Evolutionary conservation across 1,140 invertebrate species (phyloP), one percentile per base, ranked within the genome.

Genomic region (Maniola jurtina): DNA sequence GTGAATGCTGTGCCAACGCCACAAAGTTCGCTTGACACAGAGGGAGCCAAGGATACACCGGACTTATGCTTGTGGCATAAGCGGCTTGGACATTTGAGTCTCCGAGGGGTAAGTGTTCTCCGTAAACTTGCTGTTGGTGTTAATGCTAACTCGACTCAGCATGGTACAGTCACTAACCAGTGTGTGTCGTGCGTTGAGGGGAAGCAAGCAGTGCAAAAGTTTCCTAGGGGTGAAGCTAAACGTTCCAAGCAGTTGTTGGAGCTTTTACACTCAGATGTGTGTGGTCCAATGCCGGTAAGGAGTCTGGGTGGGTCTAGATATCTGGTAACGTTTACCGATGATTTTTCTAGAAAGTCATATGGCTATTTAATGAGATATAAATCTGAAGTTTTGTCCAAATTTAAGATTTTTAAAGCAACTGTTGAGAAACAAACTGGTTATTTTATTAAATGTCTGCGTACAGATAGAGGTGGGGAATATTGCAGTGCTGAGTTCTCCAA

Each of bases 41-140:
- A 76, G 34, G 0, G 14, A 40, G 74, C 73, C 45, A 73, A 70
- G 60, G 3, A 79, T 74, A 68, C 77, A 81, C 70, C 16, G 61
- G 58, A 10, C n/a, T 48, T 61, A 48, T 25, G 25, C 42, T 34
- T 58, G 15, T 58, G 54, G 57, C 57, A 60, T 47, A 40, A 61
- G n/a, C 9, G 40, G 11, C 47, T 61, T 40, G 59, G 13, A 38
- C 55, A 57, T 40, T 40, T 57, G 10, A 57, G 38, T 15, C 48
- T 61, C 25, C 25, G 25, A 25, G 25, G 25, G 25, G 25, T 25
- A 25, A 25, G 25, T 25, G 25, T 25, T 25, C 25, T 25, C 25
- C 25, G 25, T 25, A 25, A 25, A 25, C 25, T 25, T 25, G 25
- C 25, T 25, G 25, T 25, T 48, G 45, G 16, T 47, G 10, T 16